Evolutionary conservation across 1,140 invertebrate species (phyloP), one percentile per base, ranked within the genome.

Genomic region (Formica exsecta): DNA sequence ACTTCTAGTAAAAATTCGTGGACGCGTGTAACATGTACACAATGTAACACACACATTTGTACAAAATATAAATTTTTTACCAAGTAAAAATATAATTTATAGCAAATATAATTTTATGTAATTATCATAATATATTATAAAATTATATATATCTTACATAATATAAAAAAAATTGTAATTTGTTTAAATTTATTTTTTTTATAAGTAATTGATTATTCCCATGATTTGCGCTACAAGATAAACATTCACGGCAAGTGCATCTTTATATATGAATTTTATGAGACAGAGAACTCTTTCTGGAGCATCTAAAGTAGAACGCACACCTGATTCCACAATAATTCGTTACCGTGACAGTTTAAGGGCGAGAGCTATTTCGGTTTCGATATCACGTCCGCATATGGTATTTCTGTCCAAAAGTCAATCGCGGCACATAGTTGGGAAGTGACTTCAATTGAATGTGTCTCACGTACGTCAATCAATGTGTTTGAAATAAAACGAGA

Each of bases 371-470:
- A 84, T 89, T 87, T 75, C 71, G 32, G 76, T 61, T 36, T 51
- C 66, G 51, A 74, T 44, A 59, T 80, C 76, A 44, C 76, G 25
- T 86, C n/a, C 65, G 57, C 36, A 36, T 13, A 51, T 59, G 64
- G 71, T 90, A 86, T 86, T 89, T 83, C 73, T 84, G 61, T 64
- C 25, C 25, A 79, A 87, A 89, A 68, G 87, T 90, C 89, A 79
- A 87, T 87, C 87, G 85, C 51, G 32, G 44, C 71, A 54, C 75
- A 75, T 80, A 65, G 83, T 59, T 77, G 77, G 79, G 70, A 86
- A 86, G 61, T 57, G 32, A 54, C n/a, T 59, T 44, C 51, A 54
- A 74, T 84, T 44, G 65, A 79, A 80, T 22, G 48, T 59, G 85
- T 87, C 79, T 54, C 85, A 44, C 74, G 80, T 70, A 65, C 57